Evolutionary conservation across 2,888 invertebrate genomes (phyloP).

Genomic region (Ornithoptera alexandrae): DNA sequence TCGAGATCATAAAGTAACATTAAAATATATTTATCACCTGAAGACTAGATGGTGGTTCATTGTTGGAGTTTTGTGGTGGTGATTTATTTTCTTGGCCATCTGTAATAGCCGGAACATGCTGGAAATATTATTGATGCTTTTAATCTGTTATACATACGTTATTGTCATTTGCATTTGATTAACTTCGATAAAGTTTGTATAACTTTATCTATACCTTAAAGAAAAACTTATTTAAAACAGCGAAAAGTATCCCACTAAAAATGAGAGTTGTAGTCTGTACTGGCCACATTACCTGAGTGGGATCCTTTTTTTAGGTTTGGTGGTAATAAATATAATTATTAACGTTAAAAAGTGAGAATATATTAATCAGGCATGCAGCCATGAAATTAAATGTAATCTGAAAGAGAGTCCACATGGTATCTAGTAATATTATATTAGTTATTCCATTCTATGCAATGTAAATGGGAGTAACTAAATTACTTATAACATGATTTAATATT

Average conservation of each 20-base stretch:
- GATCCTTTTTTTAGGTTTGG: too few relatives aligned
- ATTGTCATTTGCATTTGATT: too few relatives aligned
- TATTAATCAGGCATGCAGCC: background rate
- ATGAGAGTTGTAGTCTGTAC: too few relatives aligned
- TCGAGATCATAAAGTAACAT: background rate
- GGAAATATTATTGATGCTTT: conserved; percentile 40
- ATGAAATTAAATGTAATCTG: conserved; percentile 16
- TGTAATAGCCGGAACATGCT: conserved; percentile 74
- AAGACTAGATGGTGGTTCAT: conserved; percentile 62
- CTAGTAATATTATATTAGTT: background rate
- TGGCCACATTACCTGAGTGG: too few relatives aligned
- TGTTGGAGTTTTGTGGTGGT: conserved; percentile 53
- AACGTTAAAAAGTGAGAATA: background rate
- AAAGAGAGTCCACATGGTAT: conserved; percentile 22
- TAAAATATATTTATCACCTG: conserved; percentile 51
- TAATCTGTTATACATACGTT: background rate
- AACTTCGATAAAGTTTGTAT: too few relatives aligned
- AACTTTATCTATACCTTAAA: too few relatives aligned
- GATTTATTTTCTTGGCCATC: conserved; percentile 68
- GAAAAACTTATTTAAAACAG: too few relatives aligned
- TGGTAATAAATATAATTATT: too few relatives aligned
- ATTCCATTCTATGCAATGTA: conserved; percentile 1
- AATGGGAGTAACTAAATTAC: background rate
- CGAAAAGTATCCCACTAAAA: too few relatives aligned
- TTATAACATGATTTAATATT: background rate